These are phyloP conservation scores for Drosophila sordidula DNA, from an alignment of 2,888 invertebrate species.

Conservation along the genomic window DNA sequence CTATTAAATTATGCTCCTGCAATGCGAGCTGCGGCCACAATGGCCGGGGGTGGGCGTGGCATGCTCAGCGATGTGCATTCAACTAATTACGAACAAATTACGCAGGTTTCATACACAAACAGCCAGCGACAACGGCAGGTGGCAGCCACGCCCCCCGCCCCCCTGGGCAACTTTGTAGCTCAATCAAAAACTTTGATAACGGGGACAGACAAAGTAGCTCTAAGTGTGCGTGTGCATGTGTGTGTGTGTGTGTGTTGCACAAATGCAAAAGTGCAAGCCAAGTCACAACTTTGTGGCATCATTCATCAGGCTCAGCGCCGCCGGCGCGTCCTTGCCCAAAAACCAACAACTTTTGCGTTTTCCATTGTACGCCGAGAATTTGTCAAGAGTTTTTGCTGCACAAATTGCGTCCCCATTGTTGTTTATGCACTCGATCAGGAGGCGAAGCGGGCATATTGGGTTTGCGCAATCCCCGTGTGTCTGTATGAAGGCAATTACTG, in stretches of 20 bases:
- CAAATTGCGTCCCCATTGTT: not conserved
- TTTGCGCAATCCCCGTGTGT: too few relatives aligned
- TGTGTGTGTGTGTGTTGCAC: conserved; percentile 26
- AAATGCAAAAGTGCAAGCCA: conserved; percentile 57
- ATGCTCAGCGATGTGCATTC: conserved; percentile 69
- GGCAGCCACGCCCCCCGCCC: conserved; percentile 21
- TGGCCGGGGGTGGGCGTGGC: conserved; percentile 4
- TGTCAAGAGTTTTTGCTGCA: conserved; percentile 49
- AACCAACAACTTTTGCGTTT: conserved; percentile 35
- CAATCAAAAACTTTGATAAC: conserved; percentile 69
- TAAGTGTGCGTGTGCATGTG: conserved; percentile 1
- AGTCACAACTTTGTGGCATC: conserved; percentile 65
- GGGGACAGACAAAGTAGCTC: conserved; percentile 14
- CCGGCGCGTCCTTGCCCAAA: conserved; percentile 45
- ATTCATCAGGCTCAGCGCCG: conserved; percentile 54
- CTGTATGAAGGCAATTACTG: too few relatives aligned
- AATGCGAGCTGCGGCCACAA: conserved; percentile 16
- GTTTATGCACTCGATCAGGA: too few relatives aligned
- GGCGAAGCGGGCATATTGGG: too few relatives aligned
- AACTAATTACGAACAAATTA: conserved; percentile 77
- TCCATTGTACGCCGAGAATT: conserved; percentile 40
- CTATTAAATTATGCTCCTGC: conserved; percentile 54
- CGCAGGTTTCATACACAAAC: conserved; percentile 63
- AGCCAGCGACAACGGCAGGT: conserved; percentile 40
- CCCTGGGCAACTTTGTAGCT: conserved; percentile 55